Conservation (phyloP, 2,888 invertebrate species). For the Urechis unicinctus region DNA sequence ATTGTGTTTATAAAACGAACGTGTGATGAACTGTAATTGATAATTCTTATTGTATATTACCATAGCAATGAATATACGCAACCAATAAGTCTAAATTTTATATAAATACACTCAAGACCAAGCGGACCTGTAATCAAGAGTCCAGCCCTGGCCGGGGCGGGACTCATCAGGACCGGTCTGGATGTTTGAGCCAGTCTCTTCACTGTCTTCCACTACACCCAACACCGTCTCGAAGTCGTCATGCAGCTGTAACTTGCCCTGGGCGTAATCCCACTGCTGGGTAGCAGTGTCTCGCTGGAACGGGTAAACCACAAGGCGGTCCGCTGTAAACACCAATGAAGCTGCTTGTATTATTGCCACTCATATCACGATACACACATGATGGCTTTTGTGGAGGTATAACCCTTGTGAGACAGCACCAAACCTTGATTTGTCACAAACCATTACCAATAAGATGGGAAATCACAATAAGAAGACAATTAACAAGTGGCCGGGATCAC, state of each 20-base stretch:
- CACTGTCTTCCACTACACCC: background rate
- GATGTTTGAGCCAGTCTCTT: background rate
- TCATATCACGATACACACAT: too few species aligned
- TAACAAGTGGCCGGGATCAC: too few species aligned
- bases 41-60: too few species aligned
- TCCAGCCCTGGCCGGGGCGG: background rate
- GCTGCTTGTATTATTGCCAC: too few species aligned
- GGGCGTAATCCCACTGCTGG: slow-evolving; percentile 8
- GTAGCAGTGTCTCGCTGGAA: background rate
- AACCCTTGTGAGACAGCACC: too few species aligned
- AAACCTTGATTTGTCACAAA: too few species aligned
- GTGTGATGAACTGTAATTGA: background rate
- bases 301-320: slow-evolving; percentile 4
- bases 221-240: slow-evolving; percentile 8
- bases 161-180: background rate
- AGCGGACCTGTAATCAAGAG: background rate
- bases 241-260: slow-evolving; percentile 2
- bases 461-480: too few species aligned
- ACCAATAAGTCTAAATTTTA: too few species aligned
- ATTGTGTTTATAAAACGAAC: background rate
- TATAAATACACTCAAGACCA: too few species aligned
- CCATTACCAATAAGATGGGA: too few species aligned
- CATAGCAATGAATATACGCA: too few species aligned
- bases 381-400: too few species aligned
- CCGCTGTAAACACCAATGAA: slow-evolving; percentile 1